phyloP scores from a whole-genome alignment of 2,888 invertebrate genomes.

The Apoderus coryli region DNA sequence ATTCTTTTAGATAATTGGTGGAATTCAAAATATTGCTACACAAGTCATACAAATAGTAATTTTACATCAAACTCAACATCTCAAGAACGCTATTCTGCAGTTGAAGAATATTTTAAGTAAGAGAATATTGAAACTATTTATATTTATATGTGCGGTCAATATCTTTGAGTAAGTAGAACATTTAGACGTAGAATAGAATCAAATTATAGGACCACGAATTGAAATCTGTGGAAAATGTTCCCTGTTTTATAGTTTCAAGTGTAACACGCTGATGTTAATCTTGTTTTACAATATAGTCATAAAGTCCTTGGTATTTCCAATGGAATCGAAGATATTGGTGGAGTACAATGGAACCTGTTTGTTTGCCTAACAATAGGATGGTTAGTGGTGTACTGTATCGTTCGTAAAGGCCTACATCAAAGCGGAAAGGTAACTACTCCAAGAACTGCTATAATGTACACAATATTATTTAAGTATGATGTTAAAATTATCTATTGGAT shows the following conservation, averaged over 20 bases:
- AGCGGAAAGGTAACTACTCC: conserved; percentile 64
- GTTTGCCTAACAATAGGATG: conserved; percentile 50
- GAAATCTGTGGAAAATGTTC: too few relatives aligned
- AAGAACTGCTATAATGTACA: too few relatives aligned
- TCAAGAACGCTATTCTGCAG: conserved; percentile 32
- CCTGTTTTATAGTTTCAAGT: too few relatives aligned
- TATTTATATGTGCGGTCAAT: too few relatives aligned
- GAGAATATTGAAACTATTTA: too few relatives aligned
- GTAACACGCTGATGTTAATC: too few relatives aligned
- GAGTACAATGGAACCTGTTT: conserved; percentile 52
- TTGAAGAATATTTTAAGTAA: conserved; percentile 46
- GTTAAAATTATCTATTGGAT: too few relatives aligned
- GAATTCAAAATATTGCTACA: conserved; percentile 45
- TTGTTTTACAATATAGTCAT: too few relatives aligned
- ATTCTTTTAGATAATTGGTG: conserved; percentile 42
- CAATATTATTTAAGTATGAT: too few relatives aligned
- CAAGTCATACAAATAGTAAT: conserved; percentile 15
- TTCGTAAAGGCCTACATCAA: conserved; percentile 59
- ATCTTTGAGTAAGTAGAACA: too few relatives aligned
- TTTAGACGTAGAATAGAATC: too few relatives aligned
- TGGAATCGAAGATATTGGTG: conserved; percentile 45
- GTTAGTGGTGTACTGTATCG: conserved; percentile 52
- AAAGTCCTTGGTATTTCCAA: conserved; percentile 44
- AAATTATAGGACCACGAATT: too few relatives aligned
- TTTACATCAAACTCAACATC: conserved; percentile 12